Evolutionary conservation across 2,888 invertebrate species (phyloP).

Genomic region (Cordilura impudica): DNA sequence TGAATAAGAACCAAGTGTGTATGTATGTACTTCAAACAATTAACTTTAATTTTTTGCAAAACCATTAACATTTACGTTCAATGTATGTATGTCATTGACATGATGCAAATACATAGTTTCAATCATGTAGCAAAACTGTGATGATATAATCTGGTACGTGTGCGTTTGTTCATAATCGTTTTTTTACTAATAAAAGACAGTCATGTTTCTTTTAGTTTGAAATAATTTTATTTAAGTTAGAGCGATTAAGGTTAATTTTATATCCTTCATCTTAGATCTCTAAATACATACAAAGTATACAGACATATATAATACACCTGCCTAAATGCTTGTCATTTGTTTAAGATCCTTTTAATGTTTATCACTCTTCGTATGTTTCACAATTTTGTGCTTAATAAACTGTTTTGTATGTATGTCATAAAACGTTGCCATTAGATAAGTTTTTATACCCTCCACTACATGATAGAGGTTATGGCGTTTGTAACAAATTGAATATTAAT

Average conservation of each 20-base stretch:
- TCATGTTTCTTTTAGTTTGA: neutral
- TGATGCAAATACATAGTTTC: neutral
- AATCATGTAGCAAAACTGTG: neutral
- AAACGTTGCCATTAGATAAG: conserved; percentile 47
- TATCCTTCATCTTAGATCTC: conserved; percentile 17
- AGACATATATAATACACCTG: conserved; percentile 43
- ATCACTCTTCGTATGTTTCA: conserved; percentile 27
- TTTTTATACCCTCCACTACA: conserved; percentile 15
- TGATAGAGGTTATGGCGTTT: conserved; percentile 23
- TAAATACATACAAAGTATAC: neutral
- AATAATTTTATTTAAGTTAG: conserved; percentile 38
- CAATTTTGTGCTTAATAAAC: conserved; percentile 54
- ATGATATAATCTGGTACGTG: neutral
- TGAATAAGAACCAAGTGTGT: neutral
- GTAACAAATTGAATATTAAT: too few relatives aligned
- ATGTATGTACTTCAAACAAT: neutral
- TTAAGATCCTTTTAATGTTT: conserved; percentile 57
- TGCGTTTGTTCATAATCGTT: neutral
- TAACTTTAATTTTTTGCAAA: neutral
- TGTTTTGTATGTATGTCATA: conserved; percentile 40
- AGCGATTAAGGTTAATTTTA: conserved; percentile 46
- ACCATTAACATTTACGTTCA: conserved; percentile 2
- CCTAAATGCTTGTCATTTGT: conserved; percentile 60
- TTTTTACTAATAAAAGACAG: neutral
- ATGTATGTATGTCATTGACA: conserved; percentile 14